These are phyloP conservation scores for Tetraneura akinire DNA, from an alignment of 1,140 invertebrate genomes.

Conservation along the genomic window DNA sequence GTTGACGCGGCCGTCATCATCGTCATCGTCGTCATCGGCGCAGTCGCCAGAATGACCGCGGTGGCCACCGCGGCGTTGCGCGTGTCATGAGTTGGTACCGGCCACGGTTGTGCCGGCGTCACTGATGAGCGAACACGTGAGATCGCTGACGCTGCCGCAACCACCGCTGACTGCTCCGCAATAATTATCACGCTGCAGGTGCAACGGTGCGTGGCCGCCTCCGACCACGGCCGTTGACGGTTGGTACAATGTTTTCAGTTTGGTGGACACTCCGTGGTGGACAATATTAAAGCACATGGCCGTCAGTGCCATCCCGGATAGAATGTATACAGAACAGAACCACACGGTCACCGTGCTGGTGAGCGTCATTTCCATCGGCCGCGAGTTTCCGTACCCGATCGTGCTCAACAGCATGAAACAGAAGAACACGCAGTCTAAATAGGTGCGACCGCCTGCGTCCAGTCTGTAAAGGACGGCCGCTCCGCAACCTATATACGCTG, in stretches of 20 bases:
- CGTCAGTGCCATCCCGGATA: conserved; percentile 93
- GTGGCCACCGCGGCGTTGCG: background rate
- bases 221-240: background rate
- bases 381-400: conserved; percentile 68
- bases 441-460: conserved; percentile 71
- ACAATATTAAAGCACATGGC: conserved; percentile 98
- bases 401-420: conserved; percentile 93
- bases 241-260: conserved; percentile 56
- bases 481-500: conserved; percentile 83
- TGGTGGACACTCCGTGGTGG: conserved; percentile 65
- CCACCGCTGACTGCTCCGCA: background rate
- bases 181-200: background rate
- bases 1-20: background rate
- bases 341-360: conserved; percentile 62
- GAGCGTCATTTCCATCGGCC: conserved; percentile 58
- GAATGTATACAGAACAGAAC: conserved; percentile 93
- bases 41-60: background rate
- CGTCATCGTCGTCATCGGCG: background rate
- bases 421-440: conserved; percentile 90
- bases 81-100: conserved; percentile 13
- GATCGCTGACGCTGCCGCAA: background rate
- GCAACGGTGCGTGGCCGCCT: background rate
- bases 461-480: conserved; percentile 83
- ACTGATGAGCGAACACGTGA: too few species aligned
- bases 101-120: too few species aligned